Conservation (phyloP, 1,140 invertebrate species). For the Drosophila repleta region DNA sequence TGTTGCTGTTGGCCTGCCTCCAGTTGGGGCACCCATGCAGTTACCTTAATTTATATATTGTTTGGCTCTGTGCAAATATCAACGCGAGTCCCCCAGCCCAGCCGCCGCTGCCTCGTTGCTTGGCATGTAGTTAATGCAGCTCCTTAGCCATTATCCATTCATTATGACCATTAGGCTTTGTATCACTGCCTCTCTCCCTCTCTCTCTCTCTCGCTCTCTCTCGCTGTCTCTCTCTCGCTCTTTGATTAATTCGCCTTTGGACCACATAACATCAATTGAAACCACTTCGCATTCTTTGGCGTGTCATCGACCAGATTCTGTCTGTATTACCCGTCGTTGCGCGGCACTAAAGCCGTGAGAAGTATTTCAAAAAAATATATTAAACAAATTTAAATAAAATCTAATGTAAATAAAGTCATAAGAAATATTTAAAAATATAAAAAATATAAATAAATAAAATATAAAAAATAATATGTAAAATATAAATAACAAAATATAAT, state of each 20-base stretch:
- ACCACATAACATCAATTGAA: conserved; percentile 1
- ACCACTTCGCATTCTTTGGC: conserved; percentile 10
- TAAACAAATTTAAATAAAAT: background rate
- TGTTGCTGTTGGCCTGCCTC: background rate
- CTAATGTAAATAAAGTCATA: background rate
- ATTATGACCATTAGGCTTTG: conserved; percentile 78
- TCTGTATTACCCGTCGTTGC: background rate
- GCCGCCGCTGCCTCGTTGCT: background rate
- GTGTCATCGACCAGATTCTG: conserved; percentile 33
- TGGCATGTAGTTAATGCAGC: conserved; percentile 63
- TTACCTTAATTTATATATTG: conserved; percentile 79
- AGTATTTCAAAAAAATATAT: background rate
- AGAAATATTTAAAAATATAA: no score
- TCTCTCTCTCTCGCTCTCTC: background rate
- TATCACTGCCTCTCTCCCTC: conserved; percentile 16
- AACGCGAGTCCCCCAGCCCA: conserved; percentile 57
- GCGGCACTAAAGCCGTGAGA: background rate
- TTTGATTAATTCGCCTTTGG: conserved; percentile 31
- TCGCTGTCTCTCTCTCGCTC: background rate
- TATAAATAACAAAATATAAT: no score
- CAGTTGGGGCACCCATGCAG: conserved; percentile 48
- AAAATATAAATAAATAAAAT: no score
- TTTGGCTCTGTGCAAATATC: conserved; percentile 75
- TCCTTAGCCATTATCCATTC: conserved; percentile 79
- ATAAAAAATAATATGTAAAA: no score